These are phyloP conservation scores for Callithrix jacchus DNA, from an alignment of 2,113 vertebrate species.

Conservation along the genomic window DNA sequence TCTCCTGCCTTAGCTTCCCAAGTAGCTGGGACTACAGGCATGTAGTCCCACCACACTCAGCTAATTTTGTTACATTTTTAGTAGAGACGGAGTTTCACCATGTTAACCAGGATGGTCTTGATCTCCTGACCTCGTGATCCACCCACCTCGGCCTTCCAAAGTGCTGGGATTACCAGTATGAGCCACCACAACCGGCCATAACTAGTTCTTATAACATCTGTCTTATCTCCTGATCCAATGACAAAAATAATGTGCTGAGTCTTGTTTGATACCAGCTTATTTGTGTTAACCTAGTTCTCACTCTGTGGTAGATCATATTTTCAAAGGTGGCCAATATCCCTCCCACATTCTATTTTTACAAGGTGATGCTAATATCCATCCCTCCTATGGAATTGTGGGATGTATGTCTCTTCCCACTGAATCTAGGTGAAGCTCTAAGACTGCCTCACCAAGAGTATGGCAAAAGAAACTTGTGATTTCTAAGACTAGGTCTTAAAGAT, in stretches of 20 bases:
- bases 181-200: neutral
- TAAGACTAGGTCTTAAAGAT: neutral
- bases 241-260: neutral
- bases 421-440: neutral
- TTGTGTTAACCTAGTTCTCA: neutral
- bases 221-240: neutral
- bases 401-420: neutral
- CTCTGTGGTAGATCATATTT: neutral
- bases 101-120: too few relatives aligned
- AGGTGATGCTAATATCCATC: neutral
- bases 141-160: too few relatives aligned
- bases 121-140: too few relatives aligned
- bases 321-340: neutral
- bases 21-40: too few relatives aligned
- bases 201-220: neutral
- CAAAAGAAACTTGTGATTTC: neutral
- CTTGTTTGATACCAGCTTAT: neutral
- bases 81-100: too few relatives aligned
- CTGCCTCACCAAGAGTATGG: neutral
- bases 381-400: neutral
- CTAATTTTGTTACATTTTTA: too few relatives aligned
- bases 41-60: too few relatives aligned
- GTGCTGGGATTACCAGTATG: too few relatives aligned
- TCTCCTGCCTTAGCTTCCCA: too few relatives aligned
- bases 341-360: neutral